phyloP scores from a whole-genome alignment of 2,113 vertebrate genomes.

The Rhombomys opimus region DNA sequence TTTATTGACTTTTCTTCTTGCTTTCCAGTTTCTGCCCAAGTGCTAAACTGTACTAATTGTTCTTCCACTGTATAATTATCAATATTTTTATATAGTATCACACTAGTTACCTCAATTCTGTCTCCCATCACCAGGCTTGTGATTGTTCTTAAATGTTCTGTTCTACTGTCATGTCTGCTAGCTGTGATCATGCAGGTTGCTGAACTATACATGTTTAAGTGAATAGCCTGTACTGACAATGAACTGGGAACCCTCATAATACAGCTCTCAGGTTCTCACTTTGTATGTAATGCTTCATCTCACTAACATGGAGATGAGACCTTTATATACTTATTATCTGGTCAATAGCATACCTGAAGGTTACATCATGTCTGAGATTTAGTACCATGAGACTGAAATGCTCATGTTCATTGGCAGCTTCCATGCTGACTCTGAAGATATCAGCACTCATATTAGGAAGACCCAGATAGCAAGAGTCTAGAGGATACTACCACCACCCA shows the following conservation, averaged over 20 bases:
- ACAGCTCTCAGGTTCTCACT: background rate
- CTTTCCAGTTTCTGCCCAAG: background rate
- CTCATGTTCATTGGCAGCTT: background rate
- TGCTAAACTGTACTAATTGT: background rate
- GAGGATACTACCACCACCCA: background rate
- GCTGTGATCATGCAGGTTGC: rapidly evolving
- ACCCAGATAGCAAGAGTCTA: background rate
- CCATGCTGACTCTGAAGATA: background rate
- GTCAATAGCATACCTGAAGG: background rate
- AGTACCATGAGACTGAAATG: background rate
- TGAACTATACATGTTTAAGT: background rate
- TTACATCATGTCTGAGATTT: background rate
- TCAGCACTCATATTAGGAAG: background rate
- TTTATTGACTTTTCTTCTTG: background rate
- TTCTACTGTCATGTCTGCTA: background rate
- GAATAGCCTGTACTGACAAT: background rate
- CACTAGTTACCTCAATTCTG: background rate
- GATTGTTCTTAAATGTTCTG: background rate
- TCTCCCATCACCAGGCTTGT: background rate
- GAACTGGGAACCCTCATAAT: background rate
- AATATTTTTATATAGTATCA: background rate
- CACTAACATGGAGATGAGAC: background rate
- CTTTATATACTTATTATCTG: background rate
- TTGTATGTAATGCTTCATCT: background rate
- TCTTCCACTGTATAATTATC: background rate